phyloP scores from a whole-genome alignment of 2,797 vertebrate species.

The Enteromius argenteus region DNA sequence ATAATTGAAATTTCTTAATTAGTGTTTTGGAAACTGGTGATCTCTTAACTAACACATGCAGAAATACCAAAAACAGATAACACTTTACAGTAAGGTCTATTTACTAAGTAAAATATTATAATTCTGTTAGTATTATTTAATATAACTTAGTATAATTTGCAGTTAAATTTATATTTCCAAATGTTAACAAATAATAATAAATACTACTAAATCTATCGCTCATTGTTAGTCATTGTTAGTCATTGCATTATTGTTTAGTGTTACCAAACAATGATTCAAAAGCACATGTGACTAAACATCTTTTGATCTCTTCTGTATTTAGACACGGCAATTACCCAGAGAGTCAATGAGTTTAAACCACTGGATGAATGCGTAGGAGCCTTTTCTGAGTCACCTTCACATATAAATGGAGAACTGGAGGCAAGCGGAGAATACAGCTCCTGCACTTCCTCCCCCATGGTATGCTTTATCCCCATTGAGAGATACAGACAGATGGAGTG shows the following conservation, averaged over 20 bases:
- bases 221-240: background rate
- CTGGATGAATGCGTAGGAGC: background rate
- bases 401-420: conserved; percentile 8
- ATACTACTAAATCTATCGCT: background rate
- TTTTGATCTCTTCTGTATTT: background rate
- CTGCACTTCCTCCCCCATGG: background rate
- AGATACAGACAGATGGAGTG: conserved; percentile 64
- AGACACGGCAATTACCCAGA: background rate
- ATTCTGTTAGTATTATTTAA: background rate
- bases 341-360: conserved; percentile 27
- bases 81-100: background rate
- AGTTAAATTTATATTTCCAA: background rate
- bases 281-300: background rate
- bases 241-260: background rate
- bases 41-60: background rate
- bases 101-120: too few relatives aligned
- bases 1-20: background rate
- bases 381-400: conserved; percentile 20
- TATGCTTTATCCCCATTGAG: conserved; percentile 16
- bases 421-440: background rate
- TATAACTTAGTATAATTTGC: background rate
- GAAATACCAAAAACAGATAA: background rate
- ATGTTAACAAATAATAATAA: background rate
- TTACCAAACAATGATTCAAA: background rate
- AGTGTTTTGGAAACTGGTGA: background rate